These are phyloP conservation scores for Channa argus DNA, from an alignment of 2,113 vertebrate genomes.

Conservation along the genomic window DNA sequence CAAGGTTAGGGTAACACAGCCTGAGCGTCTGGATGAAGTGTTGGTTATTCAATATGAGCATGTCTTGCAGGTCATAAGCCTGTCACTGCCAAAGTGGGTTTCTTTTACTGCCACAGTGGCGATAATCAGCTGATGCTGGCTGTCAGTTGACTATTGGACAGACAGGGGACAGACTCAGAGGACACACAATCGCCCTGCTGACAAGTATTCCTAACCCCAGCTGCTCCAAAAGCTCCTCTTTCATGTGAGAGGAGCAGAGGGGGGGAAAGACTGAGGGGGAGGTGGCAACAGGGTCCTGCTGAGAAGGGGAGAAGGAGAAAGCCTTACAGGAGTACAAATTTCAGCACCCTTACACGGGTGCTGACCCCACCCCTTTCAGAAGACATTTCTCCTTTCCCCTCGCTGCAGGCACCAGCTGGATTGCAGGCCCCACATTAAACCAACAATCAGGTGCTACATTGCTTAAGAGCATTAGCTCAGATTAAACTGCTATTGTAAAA, in stretches of 20 bases:
- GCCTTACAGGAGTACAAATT: constrained; percentile 63
- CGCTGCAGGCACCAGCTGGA: constrained; percentile 26
- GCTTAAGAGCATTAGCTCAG: constrained; percentile 69
- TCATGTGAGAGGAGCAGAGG: constrained; percentile 55
- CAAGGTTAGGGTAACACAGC: constrained; percentile 63
- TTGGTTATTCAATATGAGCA: constrained; percentile 76
- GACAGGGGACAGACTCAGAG: constrained; percentile 70
- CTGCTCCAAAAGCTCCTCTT: constrained; percentile 72
- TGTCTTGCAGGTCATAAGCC: constrained; percentile 74
- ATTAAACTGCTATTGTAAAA: constrained; percentile 72
- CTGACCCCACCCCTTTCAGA: constrained; percentile 42
- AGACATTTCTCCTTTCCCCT: constrained; percentile 14
- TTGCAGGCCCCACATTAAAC: constrained; percentile 58
- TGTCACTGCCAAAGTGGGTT: constrained; percentile 77
- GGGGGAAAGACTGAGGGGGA: constrained; percentile 30
- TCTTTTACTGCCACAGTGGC: constrained; percentile 79
- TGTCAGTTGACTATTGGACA: constrained; percentile 65
- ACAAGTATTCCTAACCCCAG: constrained; percentile 77
- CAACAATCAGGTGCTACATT: constrained; percentile 79
- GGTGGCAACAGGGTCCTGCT: constrained; percentile 77
- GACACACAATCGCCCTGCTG: constrained; percentile 70
- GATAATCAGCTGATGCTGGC: constrained; percentile 84
- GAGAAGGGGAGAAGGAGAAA: constrained; percentile 55
- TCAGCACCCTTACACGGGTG: constrained; percentile 68
- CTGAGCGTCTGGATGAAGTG: constrained; percentile 73